A percentile compares a stretch with the other conserved stretches of the same genome.
Evolutionary conservation across 2,888 invertebrate species (phyloP).

Genomic region (Ochlodes sylvanus): DNA sequence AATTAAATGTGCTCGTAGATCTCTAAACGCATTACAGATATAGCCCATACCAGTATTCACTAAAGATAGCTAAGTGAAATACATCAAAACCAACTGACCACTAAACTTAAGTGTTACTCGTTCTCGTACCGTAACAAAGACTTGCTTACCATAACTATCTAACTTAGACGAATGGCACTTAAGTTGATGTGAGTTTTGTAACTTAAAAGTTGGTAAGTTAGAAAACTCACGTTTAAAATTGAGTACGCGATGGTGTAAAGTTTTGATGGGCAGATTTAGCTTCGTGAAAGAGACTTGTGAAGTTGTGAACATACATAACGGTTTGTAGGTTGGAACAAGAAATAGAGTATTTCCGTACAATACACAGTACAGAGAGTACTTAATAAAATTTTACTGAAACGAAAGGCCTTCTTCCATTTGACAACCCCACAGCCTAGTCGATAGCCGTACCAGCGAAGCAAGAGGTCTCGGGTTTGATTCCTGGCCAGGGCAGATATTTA

Average conservation of each 20-base stretch:
- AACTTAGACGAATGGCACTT: constrained; percentile 71
- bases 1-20: too few species aligned
- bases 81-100: constrained; percentile 66
- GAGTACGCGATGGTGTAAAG: constrained; percentile 44
- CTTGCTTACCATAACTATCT: constrained; percentile 48
- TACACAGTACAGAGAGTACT: too few species aligned
- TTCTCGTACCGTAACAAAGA: constrained; percentile 57
- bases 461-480: too few species aligned
- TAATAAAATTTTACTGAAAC: background rate
- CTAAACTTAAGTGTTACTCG: constrained; percentile 60
- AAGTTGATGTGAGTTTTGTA: constrained; percentile 57
- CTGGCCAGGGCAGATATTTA: too few species aligned
- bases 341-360: background rate
- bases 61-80: constrained; percentile 56
- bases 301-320: constrained; percentile 7
- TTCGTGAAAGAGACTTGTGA: constrained; percentile 2
- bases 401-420: too few species aligned
- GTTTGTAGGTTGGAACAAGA: background rate
- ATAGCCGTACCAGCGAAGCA: too few species aligned
- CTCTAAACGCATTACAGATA: background rate
- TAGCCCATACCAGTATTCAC: background rate
- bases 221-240: constrained; percentile 45
- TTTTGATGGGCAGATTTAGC: constrained; percentile 48
- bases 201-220: constrained; percentile 42
- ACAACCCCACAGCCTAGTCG: too few species aligned